Conservation (phyloP, 2,888 invertebrate species). For the Zelleria hepariella region DNA sequence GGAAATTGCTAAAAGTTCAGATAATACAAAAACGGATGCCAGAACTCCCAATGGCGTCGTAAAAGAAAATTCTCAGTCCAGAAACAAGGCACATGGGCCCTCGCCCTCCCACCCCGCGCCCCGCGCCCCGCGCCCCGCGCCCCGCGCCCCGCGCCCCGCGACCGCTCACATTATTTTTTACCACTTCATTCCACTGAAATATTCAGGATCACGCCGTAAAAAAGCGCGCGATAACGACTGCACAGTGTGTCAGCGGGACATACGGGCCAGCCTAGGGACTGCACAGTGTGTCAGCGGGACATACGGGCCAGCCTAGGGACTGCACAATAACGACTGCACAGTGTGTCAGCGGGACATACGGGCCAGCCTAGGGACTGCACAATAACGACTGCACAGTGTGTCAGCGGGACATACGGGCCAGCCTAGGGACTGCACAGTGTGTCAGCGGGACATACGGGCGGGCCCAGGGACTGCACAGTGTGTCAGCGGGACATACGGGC, state of each 20-base stretch:
- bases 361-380: neutral
- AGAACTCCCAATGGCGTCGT: constrained; percentile 4
- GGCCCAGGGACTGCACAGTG: neutral
- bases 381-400: too few relatives aligned
- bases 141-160: neutral
- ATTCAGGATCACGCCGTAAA: constrained; percentile 4
- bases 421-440: neutral
- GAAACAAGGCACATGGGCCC: constrained; percentile 1
- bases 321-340: too few relatives aligned
- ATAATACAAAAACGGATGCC: constrained; percentile 6
- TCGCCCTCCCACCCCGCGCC: neutral
- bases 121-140: neutral
- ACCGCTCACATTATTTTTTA: constrained; percentile 3
- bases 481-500: neutral
- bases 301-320: neutral
- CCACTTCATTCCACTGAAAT: constrained; percentile 3
- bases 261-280: neutral
- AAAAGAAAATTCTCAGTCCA: constrained; percentile 4
- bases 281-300: neutral
- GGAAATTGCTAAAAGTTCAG: constrained; percentile 5
- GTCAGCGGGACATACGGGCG: neutral
- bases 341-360: neutral
- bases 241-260: neutral
- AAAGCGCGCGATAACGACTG: constrained; percentile 2
- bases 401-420: neutral